Base-by-base conservation (phyloP, 2,797 vertebrate species). In the Loris lydekkerianus region DNA sequence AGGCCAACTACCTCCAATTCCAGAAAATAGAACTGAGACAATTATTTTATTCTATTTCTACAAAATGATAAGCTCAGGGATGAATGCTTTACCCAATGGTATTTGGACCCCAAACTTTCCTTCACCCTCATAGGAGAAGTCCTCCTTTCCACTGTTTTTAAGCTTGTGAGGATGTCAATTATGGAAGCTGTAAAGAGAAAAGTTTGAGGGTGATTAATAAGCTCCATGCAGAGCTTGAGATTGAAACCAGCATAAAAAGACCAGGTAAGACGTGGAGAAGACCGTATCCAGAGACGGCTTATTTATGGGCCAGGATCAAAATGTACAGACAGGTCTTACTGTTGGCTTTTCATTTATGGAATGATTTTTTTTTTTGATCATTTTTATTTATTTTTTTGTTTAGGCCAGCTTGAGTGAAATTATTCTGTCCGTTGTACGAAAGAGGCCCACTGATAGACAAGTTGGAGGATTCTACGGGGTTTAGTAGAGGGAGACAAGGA, bases 391-490 rank as follows among this genome's bases (percentile, higher is more conserved):
- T 34, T 61, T 18, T 58, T 58, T 46, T 18, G 0, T 63, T 53
- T 43, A 84, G 53, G 63, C 56, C 14, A 37, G 6, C n/a, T 31
- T 84, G 60, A 61, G 14, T 78, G 77, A 84, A 34, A 88, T 87
- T 87, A 87, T 93, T 91, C 70, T 87, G 53, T 65, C 69, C 46
- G 18, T 70, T 70, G 40, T 63, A 63, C 63, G 82, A 49, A 81
- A 76, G 17, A 76, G 34, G 70, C 21, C 53, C 40, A 10, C 69
- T 86, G 21, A 76, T 82, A 40, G n/a, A 46, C 31, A 73, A 40
- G 15, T 58, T 65, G 60, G 18, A 78, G 56, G 15, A 87, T 56
- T 56, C 9, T n/a, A 14, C 46, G 8, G 25, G 46, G n/a, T 37
- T 70, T 83, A 65, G 31, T 72, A 77, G 43, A 83, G 88, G n/a